A percentile compares a stretch with the other conserved stretches of the same genome.
phyloP scores from a whole-genome alignment of 2,797 vertebrate genomes.

The Macropus fuliginosus region DNA sequence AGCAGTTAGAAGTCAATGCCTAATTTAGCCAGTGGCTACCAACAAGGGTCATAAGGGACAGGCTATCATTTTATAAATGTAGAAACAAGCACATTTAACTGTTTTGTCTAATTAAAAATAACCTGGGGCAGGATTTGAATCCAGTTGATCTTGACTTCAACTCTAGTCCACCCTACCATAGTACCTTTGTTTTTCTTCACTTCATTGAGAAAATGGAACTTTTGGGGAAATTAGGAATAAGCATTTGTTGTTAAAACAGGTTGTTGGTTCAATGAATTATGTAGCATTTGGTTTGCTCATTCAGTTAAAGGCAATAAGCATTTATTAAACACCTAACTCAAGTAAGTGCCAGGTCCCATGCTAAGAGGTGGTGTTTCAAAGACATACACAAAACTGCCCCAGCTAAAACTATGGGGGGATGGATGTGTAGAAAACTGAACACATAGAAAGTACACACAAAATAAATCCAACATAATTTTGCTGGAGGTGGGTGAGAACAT shows the following conservation, averaged over 20 bases:
- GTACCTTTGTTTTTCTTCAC: background rate
- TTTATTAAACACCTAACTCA: background rate
- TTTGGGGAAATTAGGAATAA: background rate
- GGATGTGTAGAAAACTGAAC: background rate
- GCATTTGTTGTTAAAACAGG: background rate
- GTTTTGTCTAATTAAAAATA: background rate
- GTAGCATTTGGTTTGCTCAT: background rate
- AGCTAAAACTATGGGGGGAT: background rate
- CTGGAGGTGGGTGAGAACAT: too few relatives aligned
- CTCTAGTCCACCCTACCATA: background rate
- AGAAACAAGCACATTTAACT: background rate
- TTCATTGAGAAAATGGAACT: background rate
- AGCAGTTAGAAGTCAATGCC: background rate
- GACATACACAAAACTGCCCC: background rate
- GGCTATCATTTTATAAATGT: background rate
- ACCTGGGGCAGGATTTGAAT: background rate
- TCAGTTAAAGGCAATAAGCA: background rate
- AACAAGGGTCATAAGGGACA: background rate
- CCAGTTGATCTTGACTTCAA: background rate
- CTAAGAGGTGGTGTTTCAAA: background rate
- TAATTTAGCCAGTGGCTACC: background rate
- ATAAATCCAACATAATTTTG: too few relatives aligned
- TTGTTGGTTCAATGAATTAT: background rate
- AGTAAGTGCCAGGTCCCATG: background rate
- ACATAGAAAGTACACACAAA: background rate